Evolutionary conservation across 2,113 vertebrate genomes (phyloP), one percentile per base, ranked within the genome.

Genomic region (Oryzias melastigma): DNA sequence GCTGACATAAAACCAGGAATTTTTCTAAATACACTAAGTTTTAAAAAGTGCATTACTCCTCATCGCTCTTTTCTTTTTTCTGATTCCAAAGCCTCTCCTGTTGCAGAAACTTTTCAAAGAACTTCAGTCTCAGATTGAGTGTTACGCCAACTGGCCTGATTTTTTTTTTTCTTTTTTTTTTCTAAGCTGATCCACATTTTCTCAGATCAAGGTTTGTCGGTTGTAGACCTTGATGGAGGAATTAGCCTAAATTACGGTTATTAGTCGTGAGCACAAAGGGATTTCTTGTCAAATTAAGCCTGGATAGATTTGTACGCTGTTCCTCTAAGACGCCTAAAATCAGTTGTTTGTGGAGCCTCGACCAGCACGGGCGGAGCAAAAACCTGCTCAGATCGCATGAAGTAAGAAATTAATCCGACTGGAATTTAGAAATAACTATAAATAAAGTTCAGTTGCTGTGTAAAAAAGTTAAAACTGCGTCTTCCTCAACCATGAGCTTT

Each of bases 121-220:
- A 73, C 65, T 72, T 68, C 0, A 27, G 41, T 68, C 80, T 56
- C 44, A 44, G 65, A 71, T 79, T 75, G 16, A 15, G 76, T 60
- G 58, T 76, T 58, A 58, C 44, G 69, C 53, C 58, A 71, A 63
- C 51, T 62, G 62, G 65, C 52, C 70, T 62, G 63, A 62, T 80
- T 81, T 51, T 5, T 27, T 27, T 27, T 27, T 27, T 27, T 77
- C 3, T 22, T 22, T 22, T 22, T 22, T 3, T 22, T 22, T 22
- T 22, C 58, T 81, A 78, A 84, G 75, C 83, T 42, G 62, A 80
- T 71, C 66, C 58, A 73, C 59, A 82, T 83, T 81, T 84, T 81
- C 77, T 71, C 20, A 75, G 78, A 87, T 84, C 76, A 69, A 66
- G 71, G 53, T 25, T 77, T 19, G 58, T 13, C 68, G 68, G 77